A percentile compares a stretch with the other conserved stretches of the same genome.
These are phyloP conservation scores for Trissolcus japonicus DNA, from an alignment of 2,888 invertebrate species.

Conservation along the genomic window DNA sequence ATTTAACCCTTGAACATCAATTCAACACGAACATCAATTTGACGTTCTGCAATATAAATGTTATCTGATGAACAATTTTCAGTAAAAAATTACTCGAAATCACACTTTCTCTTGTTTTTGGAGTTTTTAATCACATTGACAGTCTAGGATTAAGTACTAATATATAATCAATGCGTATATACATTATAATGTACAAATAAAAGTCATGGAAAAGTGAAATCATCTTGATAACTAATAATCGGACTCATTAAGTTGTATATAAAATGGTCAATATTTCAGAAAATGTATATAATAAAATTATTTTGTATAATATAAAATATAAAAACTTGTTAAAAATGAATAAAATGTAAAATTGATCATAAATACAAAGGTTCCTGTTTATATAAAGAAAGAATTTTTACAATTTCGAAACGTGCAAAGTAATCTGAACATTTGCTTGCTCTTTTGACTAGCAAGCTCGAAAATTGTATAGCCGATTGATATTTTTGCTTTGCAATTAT, in stretches of 20 bases:
- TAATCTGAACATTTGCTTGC: constrained; percentile 4
- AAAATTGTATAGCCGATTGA: neutral
- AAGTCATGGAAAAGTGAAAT: neutral
- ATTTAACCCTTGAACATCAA: constrained; percentile 26
- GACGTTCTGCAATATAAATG: too few relatives aligned
- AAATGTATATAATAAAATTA: neutral
- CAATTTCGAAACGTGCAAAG: too few relatives aligned
- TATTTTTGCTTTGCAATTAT: constrained; percentile 1
- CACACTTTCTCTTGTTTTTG: too few relatives aligned
- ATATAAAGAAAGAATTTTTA: too few relatives aligned
- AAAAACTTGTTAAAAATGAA: too few relatives aligned
- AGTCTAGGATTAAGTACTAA: constrained; percentile 37
- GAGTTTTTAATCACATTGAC: constrained; percentile 6
- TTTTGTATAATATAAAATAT: neutral
- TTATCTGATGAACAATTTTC: neutral
- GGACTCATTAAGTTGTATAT: neutral
- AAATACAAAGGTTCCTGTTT: too few relatives aligned
- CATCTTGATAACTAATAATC: too few relatives aligned
- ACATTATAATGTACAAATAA: constrained; percentile 7
- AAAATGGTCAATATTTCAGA: neutral
- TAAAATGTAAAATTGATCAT: too few relatives aligned
- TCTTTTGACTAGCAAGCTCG: constrained; percentile 39
- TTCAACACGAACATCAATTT: too few relatives aligned
- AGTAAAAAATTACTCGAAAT: too few relatives aligned
- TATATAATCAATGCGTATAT: constrained; percentile 9